Evolutionary conservation across 2,888 invertebrate genomes (phyloP).

Genomic region (Pandemis heparana): DNA sequence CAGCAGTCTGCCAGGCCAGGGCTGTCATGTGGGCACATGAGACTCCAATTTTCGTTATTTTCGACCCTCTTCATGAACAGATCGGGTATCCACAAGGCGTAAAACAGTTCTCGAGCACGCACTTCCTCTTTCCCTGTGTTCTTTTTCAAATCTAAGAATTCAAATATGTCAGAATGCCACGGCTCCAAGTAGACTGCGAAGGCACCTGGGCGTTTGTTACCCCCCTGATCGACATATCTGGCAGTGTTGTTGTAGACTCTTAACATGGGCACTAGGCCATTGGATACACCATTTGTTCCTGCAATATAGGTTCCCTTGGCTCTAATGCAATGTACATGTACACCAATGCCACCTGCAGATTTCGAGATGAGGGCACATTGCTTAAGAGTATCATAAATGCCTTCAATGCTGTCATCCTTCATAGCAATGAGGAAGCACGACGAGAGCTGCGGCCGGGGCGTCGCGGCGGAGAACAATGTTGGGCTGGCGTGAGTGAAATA

Average conservation of each 20-base stretch:
- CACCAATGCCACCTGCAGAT: constrained; percentile 98
- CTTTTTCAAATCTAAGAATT: constrained; percentile 97
- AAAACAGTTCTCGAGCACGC: constrained; percentile 97
- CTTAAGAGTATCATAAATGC: constrained; percentile 96
- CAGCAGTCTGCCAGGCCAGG: constrained; percentile 96
- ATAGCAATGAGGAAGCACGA: constrained; percentile 98
- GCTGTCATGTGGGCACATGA: constrained; percentile 98
- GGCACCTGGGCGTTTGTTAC: constrained; percentile 98
- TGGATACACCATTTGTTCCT: constrained; percentile 97
- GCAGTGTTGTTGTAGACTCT: constrained; percentile 98
- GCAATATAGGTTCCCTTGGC: constrained; percentile 96
- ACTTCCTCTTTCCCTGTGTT: constrained; percentile 98
- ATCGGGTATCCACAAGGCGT: constrained; percentile 99
- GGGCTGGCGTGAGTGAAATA: constrained; percentile 99
- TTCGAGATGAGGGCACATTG: constrained; percentile 98
- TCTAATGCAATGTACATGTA: constrained; percentile 98
- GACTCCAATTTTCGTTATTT: constrained; percentile 93
- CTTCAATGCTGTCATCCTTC: constrained; percentile 97
- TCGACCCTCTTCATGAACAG: constrained; percentile 98
- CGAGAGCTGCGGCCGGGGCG: constrained; percentile 95
- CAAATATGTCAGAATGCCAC: constrained; percentile 99
- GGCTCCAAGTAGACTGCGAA: constrained; percentile 99
- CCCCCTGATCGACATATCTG: constrained; percentile 98
- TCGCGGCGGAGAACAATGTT: constrained; percentile 98
- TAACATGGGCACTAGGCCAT: constrained; percentile 98